Percentiles rank a stretch among this genome's conserved stretches.
Evolutionary conservation across 2,113 vertebrate species (phyloP).

Genomic region (Chinchilla lanigera): DNA sequence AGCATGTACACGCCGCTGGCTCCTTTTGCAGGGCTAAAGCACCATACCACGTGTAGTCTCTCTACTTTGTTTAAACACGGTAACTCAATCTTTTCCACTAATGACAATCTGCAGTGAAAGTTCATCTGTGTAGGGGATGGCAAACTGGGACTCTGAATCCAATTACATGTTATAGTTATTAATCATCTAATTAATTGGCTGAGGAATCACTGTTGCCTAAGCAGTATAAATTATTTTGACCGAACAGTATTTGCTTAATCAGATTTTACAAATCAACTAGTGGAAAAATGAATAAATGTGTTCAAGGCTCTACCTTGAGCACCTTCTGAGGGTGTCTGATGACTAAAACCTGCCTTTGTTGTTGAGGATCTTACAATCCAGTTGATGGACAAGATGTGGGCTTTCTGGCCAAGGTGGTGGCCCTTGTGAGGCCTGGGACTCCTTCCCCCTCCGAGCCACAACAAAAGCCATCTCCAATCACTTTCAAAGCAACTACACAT

Average conservation of each 20-base stretch:
- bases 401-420: background rate
- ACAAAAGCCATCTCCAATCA: accelerated
- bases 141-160: background rate
- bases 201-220: background rate
- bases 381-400: accelerated
- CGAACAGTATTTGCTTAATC: slow-evolving; percentile 4
- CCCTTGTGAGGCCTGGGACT: accelerated
- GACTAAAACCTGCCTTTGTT: background rate
- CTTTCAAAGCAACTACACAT: background rate
- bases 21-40: background rate
- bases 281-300: background rate
- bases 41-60: accelerated
- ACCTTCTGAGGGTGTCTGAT: background rate
- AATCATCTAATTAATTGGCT: slow-evolving; percentile 54
- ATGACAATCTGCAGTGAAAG: background rate
- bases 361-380: background rate
- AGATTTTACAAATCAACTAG: background rate
- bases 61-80: background rate
- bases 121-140: background rate
- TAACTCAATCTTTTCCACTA: background rate
- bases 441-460: background rate
- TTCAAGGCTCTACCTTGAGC: background rate
- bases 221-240: background rate
- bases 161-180: background rate
- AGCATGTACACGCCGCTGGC: accelerated